Base-by-base conservation (phyloP, 2,888 invertebrate genomes). In the Cataglyphis albicans region DNA sequence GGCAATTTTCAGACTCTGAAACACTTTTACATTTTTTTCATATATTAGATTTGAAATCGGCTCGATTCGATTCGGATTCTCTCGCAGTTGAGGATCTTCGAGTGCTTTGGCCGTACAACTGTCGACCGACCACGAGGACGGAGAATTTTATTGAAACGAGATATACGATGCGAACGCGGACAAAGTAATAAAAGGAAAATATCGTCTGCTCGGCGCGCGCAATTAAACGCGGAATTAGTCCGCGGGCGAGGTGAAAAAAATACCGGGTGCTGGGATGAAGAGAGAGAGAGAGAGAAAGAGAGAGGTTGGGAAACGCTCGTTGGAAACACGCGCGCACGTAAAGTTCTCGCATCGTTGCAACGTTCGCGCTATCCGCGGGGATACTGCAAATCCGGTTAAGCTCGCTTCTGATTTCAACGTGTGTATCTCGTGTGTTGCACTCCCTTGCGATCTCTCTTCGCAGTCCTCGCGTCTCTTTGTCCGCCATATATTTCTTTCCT, bases 161-260 rank as follows among this genome's bases (percentile, higher is more conserved):
- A 83, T 67, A 55, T 80, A 82, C 76, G 67, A 80, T 48, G 74
- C 63, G 44, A 81, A 85, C 61, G 70, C 63, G 81, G 35, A 67
- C 21, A 25, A 65, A 73, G 72, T 81, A 74, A 85, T 84, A 76
- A 84, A 85, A 84, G 76, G 81, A 81, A 78, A 63, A 68, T 73
- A 76, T 57, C 68, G 75, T 73, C 64, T 55, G 76, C 70, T 61
- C 48, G 85, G 78, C 6, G 59, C 32, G 75, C 48, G 84, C 84
- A 85, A 86, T 86, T 85, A 84, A 86, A 85, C 75, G 80, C 72
- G 61, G 63, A 85, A 74, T 85, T 75, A 82, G 78, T 82, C 55
- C 84, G 72, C 63, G 68, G 57, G 32, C 44, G 44, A 44, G 72
- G 32, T n/a, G 41, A 41, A 73, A 73, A 80, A 84, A 83, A 65